Base-by-base conservation (phyloP, 2,113 vertebrate genomes). In the Corydoras maculifer region DNA sequence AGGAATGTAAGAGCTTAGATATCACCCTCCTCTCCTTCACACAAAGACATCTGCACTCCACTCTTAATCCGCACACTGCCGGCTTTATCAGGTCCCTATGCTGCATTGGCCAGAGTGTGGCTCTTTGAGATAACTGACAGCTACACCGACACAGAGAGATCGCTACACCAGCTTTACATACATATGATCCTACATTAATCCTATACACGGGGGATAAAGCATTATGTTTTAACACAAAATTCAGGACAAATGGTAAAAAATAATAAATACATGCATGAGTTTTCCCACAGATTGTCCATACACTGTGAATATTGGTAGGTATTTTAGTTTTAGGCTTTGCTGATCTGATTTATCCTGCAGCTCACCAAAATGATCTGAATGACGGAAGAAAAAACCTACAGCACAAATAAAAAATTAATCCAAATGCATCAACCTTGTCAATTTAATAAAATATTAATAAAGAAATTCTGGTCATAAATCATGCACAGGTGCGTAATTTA, bases 1-100 rank as follows among this genome's bases (percentile, higher is more conserved):
- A 67, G 3, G 60, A 64, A 55, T 49, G 12, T 9, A 50, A 58
- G 57, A 74, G 67, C 18, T 49, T 53, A 61, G 29, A 35, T 58
- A 50, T 60, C 35, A 67, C 43, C 62, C 18, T 51, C 1, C 77
- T 76, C 58, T 69, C 75, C 75, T 65, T 71, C 75, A 80, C 77
- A 84, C 74, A 62, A 77, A 68, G 50, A 58, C 72, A 62, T 79
- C 82, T 73, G 66, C 54, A 70, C 43, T 58, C 32, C 60, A 62
- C 58, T 67, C 64, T 67, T 59, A 74, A 75, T 75, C 54, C 11
- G 49, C 10, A 49, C 57, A 53, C 57, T 64, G 68, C 15, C 57
- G 30, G 64, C 13, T 18, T 78, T 78, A 78, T 75, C 73, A 30
- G 53, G 65, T 53, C 66, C 13, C 30, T 8, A 18, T 60, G 65